These are phyloP conservation scores for Eupithecia inturbata DNA, from an alignment of 2,888 invertebrate species.

Conservation along the genomic window DNA sequence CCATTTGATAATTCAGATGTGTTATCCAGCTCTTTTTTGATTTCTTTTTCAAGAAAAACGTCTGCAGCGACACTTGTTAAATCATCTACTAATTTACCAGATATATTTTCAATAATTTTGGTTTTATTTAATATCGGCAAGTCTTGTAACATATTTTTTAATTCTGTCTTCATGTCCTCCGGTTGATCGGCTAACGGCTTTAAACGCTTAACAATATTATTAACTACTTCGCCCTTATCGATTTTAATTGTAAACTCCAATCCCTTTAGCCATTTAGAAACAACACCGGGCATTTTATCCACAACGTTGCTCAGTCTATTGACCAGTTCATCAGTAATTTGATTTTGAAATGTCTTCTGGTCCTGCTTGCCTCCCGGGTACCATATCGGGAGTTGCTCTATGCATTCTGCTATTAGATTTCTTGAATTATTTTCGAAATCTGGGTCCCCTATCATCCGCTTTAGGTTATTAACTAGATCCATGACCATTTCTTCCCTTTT, in stretches of 20 bases:
- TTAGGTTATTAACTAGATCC: conserved; percentile 46
- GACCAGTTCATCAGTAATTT: conserved; percentile 48
- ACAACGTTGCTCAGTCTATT: conserved; percentile 39
- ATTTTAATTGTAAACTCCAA: neutral
- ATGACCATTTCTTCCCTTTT: conserved; percentile 46
- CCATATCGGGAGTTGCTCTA: conserved; percentile 59
- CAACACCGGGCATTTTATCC: conserved; percentile 42
- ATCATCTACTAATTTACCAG: conserved; percentile 37
- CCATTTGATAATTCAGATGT: conserved; percentile 21
- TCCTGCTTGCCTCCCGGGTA: conserved; percentile 47
- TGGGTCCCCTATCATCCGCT: conserved; percentile 41
- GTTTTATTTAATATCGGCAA: conserved; percentile 33
- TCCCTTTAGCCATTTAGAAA: conserved; percentile 37
- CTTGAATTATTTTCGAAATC: conserved; percentile 46
- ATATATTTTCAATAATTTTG: conserved; percentile 36
- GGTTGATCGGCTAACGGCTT: conserved; percentile 39
- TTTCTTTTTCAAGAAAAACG: conserved; percentile 23
- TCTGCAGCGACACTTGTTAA: conserved; percentile 27
- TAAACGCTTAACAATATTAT: conserved; percentile 44
- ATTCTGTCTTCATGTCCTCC: conserved; percentile 44
- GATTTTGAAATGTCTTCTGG: conserved; percentile 47
- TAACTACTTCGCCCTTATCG: conserved; percentile 4
- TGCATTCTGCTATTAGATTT: conserved; percentile 45
- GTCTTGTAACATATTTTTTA: conserved; percentile 44
- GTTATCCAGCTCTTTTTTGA: conserved; percentile 40